Evolutionary conservation across 2,888 invertebrate genomes (phyloP).

Genomic region (Hypercompe scribonia): DNA sequence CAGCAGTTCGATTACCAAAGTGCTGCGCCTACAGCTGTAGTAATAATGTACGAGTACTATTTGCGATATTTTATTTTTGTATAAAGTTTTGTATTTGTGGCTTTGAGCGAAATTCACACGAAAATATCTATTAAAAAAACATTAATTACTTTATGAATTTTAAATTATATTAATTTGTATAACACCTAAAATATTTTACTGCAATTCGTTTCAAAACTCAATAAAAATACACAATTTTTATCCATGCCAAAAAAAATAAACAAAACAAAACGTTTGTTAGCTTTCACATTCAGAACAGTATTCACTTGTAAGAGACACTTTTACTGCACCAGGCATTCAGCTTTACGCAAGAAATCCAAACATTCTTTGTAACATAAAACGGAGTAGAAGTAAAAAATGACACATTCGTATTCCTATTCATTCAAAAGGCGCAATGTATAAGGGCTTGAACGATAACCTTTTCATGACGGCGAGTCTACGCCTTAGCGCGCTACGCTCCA

Average conservation of each 20-base stretch:
- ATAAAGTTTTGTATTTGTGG: too few species aligned
- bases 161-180: too few species aligned
- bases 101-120: too few species aligned
- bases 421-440: conserved; percentile 80
- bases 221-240: neutral
- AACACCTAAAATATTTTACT: neutral
- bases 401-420: conserved; percentile 79
- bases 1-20: too few species aligned
- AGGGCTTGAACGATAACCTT: conserved; percentile 79
- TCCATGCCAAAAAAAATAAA: conserved; percentile 12
- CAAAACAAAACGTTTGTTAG: conserved; percentile 21
- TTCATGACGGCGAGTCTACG: conserved; percentile 69
- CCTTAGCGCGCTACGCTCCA: conserved; percentile 69
- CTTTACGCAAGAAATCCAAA: conserved; percentile 68
- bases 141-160: too few species aligned
- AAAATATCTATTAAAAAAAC: too few species aligned
- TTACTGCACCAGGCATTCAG: conserved; percentile 54
- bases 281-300: conserved; percentile 27
- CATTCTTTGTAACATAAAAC: conserved; percentile 75
- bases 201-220: neutral
- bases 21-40: too few species aligned
- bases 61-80: too few species aligned
- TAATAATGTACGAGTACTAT: too few species aligned
- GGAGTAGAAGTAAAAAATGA: conserved; percentile 75
- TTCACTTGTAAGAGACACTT: conserved; percentile 46